Base-by-base conservation (phyloP, 2,113 vertebrate species). In the Prionailurus viverrinus region DNA sequence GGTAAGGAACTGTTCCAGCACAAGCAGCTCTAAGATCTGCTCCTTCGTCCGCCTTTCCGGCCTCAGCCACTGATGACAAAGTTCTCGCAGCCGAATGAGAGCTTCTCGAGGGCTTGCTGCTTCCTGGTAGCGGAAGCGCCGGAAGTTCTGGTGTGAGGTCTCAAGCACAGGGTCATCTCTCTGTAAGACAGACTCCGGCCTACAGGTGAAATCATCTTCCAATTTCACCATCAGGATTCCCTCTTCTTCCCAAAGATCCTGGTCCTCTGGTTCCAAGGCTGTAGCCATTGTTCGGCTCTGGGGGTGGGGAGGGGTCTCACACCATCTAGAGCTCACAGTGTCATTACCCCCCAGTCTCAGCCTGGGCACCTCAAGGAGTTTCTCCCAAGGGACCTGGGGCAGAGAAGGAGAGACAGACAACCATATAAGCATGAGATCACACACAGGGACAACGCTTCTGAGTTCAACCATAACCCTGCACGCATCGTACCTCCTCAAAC, bases 11-110 rank as follows among this genome's bases (percentile, higher is more conserved):
- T 98, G 98, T 23, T 98, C 98, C 14, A 98, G 94, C 78, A 98
- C 98, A 0, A 98, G 98, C 91, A 98, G 89, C 66, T 98, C 98
- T 2, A 98, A 79, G 68, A 98, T 98, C 95, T 98, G 98, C 86
- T 98, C 98, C 79, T 98, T 98, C 0, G 98, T 98, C 68, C 98
- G 80, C 69, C 98, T 94, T 83, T 98, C 98, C 29, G 98, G 98
- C 89, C 97, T 91, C 29, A 98, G 94, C 98, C 98, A 98, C 58
- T 98, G 97, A 33, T 92, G 98, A 29, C 98, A 98, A 48, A 98
- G 97, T 69, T 98, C 98, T 74, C 98, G 92, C 48, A 98, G 98
- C 48, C 97, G 78, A 68, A 94, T 89, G 71, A 98, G 98, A 36
- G 98, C 98, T 83, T 98, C 98, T 21, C 98, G 95, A 14, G 98